Percentiles rank a stretch among this genome's conserved stretches.
Conservation (phyloP, 2,888 invertebrate species). For the Sesamia inferens region DNA sequence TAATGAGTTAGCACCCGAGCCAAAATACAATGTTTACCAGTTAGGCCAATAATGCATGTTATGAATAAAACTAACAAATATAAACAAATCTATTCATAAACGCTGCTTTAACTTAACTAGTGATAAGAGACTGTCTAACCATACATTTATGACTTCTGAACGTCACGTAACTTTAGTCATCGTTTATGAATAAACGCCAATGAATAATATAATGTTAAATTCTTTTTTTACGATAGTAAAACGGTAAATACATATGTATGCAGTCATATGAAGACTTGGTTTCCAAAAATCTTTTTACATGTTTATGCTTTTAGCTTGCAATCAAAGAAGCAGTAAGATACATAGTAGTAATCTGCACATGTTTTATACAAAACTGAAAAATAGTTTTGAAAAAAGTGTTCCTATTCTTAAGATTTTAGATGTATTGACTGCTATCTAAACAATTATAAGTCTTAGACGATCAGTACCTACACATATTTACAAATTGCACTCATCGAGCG, state of each 20-base stretch:
- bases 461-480: conserved; percentile 85
- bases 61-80: conserved; percentile 10
- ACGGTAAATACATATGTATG: neutral
- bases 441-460: conserved; percentile 80
- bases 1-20: conserved; percentile 69
- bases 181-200: too few species aligned
- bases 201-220: too few species aligned
- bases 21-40: conserved; percentile 60
- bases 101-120: too few species aligned
- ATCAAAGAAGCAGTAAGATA: conserved; percentile 31
- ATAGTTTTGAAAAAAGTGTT: conserved; percentile 31
- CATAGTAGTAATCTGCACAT: conserved; percentile 8
- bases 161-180: too few species aligned
- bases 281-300: neutral
- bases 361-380: conserved; percentile 57
- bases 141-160: too few species aligned
- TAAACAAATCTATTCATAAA: neutral
- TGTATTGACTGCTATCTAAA: conserved; percentile 84
- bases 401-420: conserved; percentile 58
- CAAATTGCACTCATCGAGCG: conserved; percentile 78
- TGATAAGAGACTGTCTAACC: too few species aligned
- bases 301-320: conserved; percentile 5
- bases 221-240: neutral
- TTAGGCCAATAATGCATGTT: conserved; percentile 56
- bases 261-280: conserved; percentile 4